Percentiles rank a stretch among this genome's conserved stretches.
These are phyloP conservation scores for Xenentodon cancila DNA, from an alignment of 2,797 vertebrate species.

Conservation along the genomic window DNA sequence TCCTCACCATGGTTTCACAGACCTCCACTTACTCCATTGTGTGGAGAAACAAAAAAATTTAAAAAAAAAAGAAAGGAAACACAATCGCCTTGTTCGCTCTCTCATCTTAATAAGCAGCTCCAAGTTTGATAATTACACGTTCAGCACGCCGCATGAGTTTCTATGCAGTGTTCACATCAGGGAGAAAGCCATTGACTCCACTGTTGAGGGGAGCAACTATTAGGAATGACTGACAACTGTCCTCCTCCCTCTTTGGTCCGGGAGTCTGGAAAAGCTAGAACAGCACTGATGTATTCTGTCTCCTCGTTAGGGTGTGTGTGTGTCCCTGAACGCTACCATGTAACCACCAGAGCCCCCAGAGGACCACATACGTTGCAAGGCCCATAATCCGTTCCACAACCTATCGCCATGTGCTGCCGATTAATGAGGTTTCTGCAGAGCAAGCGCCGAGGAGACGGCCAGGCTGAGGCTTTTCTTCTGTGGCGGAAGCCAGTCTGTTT, in stretches of 20 bases:
- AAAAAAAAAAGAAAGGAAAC: constrained; percentile 62
- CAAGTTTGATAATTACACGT: constrained; percentile 83
- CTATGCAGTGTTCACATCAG: constrained; percentile 72
- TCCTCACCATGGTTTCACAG: constrained; percentile 69
- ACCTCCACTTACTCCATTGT: constrained; percentile 78
- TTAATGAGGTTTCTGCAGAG: constrained; percentile 82
- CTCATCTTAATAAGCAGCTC: constrained; percentile 83
- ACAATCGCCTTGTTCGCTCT: constrained; percentile 77
- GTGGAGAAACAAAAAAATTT: constrained; percentile 69
- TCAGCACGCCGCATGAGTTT: constrained; percentile 75
- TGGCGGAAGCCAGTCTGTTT: constrained; percentile 85
- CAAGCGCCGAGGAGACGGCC: constrained; percentile 76
- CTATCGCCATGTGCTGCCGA: constrained; percentile 82
- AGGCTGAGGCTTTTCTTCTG: constrained; percentile 80
- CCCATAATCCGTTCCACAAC: constrained; percentile 83
- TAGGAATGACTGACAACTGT: constrained; percentile 77
- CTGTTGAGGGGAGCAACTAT: constrained; percentile 70
- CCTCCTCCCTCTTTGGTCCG: constrained; percentile 58
- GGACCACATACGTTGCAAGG: constrained; percentile 83
- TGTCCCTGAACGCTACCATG: constrained; percentile 76
- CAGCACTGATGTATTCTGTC: constrained; percentile 73
- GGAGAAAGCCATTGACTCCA: constrained; percentile 77
- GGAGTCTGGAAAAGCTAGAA: constrained; percentile 76
- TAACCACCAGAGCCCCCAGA: constrained; percentile 51
- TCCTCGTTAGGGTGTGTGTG: constrained; percentile 57